Base-by-base conservation (phyloP, 1,140 invertebrate genomes). In the Galleria mellonella region DNA sequence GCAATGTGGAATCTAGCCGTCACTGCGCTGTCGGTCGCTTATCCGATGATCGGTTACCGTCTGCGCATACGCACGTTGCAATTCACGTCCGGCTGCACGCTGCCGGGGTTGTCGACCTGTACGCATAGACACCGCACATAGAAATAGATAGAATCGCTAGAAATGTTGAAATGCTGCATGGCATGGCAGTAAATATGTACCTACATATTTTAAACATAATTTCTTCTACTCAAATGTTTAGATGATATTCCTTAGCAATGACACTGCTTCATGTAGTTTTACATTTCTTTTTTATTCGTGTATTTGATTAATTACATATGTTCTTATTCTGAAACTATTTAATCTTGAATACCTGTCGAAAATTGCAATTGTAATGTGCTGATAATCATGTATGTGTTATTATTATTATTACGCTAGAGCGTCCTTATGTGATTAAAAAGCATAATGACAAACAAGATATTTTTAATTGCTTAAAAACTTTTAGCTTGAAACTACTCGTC, bases 81-180 rank as follows among this genome's bases (percentile, higher is more conserved):
- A 44, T 56, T 32, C 46, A 41, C 45, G 51, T 47, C 55, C 62
- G 66, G 60, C 58, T 66, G 64, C 42, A 23, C 28, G 33, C 63
- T 65, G 58, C 70, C 71, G 74, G 66, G 76, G 72, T 79, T 42
- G 69, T 62, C 50, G 73, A 62, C 64, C 74, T 42, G 36, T 32
- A 37, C 36, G 47, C 54, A 52, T 43, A 42, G 43, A 41, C 54
- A 56, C 50, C 53, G 33, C 28, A 46, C 45, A 30, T 36, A 38
- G 48, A 51, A 51, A 43, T 36, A 53, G 47, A 51, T 57, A 66
- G 35, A 58, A 53, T 55, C 47, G 32, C 62, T 70, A 51, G 63
- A 68, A 66, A 57, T 54, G 40, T 41, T 43, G 47, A 23, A 3
- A 23, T 23, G 6, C 6, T 23, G 17, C 17, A 23, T 23, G 17